These are phyloP conservation scores for Morone saxatilis DNA, from an alignment of 2,113 vertebrate genomes.

Conservation along the genomic window DNA sequence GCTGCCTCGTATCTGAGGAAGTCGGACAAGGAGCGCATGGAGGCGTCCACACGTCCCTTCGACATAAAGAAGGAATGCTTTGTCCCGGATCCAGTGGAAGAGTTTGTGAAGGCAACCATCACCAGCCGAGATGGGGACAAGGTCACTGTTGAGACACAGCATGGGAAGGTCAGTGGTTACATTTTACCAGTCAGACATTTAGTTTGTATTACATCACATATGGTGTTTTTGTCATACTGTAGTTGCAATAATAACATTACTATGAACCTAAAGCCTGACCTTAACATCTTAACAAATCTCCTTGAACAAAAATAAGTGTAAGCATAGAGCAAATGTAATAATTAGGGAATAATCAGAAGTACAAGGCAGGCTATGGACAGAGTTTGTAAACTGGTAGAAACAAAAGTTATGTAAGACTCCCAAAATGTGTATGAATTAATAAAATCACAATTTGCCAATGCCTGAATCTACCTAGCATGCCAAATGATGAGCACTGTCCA, in stretches of 20 bases:
- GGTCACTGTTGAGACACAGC: conserved; percentile 86
- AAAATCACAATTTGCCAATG: no score
- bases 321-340: background rate
- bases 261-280: background rate
- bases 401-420: background rate
- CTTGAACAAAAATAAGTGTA: background rate
- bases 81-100: conserved; percentile 87
- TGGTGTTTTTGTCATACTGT: background rate
- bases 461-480: background rate
- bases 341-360: background rate
- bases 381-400: background rate
- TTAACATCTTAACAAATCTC: background rate
- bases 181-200: background rate
- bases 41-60: conserved; percentile 88
- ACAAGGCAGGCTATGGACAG: background rate
- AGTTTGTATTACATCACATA: background rate
- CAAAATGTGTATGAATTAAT: background rate
- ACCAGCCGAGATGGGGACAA: conserved; percentile 86
- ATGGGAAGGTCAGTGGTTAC: conserved; percentile 85
- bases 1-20: conserved; percentile 89
- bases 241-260: background rate
- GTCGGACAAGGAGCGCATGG: conserved; percentile 90
- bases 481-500: background rate
- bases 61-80: conserved; percentile 91
- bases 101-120: conserved; percentile 88